These are phyloP conservation scores for Linhomoeus sp. DNA, from an alignment of 2,888 invertebrate species.

Conservation along the genomic window DNA sequence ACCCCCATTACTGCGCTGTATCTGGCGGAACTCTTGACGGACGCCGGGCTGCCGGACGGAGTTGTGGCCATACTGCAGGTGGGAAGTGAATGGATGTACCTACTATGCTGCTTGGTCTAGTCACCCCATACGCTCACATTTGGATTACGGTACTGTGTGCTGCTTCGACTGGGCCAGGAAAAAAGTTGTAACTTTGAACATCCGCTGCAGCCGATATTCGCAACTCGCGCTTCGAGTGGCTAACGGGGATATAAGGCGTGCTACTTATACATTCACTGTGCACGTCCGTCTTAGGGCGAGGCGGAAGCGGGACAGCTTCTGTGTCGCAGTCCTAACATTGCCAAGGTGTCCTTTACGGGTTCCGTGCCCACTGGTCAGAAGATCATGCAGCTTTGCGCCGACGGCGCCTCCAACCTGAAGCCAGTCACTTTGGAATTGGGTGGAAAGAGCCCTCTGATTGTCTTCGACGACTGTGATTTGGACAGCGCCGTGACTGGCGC, in stretches of 20 bases:
- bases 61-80: constrained; percentile 38
- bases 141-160: too few species aligned
- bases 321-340: constrained; percentile 30
- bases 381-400: constrained; percentile 27
- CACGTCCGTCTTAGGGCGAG: too few species aligned
- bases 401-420: constrained; percentile 24
- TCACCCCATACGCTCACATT: too few species aligned
- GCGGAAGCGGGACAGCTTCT: constrained; percentile 14
- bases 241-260: too few species aligned
- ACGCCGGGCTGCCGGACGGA: constrained; percentile 37
- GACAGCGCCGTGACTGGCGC: constrained; percentile 38
- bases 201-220: too few species aligned
- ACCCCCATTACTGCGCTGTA: constrained; percentile 38
- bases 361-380: constrained; percentile 26
- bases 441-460: constrained; percentile 38
- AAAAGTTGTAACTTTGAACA: too few species aligned
- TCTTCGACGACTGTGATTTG: constrained; percentile 37
- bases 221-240: too few species aligned
- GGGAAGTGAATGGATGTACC: too few species aligned
- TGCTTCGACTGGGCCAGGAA: too few species aligned
- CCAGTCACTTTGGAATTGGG: constrained; percentile 38
- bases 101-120: too few species aligned
- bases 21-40: constrained; percentile 35
- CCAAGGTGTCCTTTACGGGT: constrained; percentile 38
- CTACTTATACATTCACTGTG: too few species aligned